Percentiles rank a stretch among this genome's conserved stretches.
Conservation (phyloP, 2,797 vertebrate species). For the Cephalopachus bancanus region DNA sequence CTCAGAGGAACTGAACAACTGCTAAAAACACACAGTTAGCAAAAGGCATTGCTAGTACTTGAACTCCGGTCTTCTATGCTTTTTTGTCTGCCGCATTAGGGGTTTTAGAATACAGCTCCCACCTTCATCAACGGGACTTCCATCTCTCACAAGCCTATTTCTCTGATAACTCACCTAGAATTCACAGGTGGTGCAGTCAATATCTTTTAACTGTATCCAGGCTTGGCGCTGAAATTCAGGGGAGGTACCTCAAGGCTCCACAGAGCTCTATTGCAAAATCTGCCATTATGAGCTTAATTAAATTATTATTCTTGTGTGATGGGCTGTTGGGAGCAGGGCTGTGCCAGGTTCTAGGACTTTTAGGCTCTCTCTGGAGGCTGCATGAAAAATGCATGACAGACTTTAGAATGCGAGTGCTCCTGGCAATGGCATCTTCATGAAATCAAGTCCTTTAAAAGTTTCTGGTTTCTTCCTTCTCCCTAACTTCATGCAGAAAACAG, state of each 20-base stretch:
- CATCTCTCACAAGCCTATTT: constrained; percentile 53
- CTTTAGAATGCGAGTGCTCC: constrained; percentile 82
- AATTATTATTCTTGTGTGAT: constrained; percentile 87
- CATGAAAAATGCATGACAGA: constrained; percentile 88
- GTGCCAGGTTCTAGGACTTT: constrained; percentile 85
- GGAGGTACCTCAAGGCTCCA: constrained; percentile 63
- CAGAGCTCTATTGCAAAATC: constrained; percentile 81
- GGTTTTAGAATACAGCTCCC: background rate
- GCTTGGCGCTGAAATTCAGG: constrained; percentile 2
- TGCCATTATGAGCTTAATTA: constrained; percentile 88
- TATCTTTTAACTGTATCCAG: constrained; percentile 31
- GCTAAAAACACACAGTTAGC: background rate
- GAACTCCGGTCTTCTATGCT: background rate
- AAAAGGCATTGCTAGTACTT: background rate
- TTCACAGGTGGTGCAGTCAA: background rate
- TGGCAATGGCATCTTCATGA: constrained; percentile 84
- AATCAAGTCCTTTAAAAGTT: constrained; percentile 87
- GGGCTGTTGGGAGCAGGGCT: constrained; percentile 84
- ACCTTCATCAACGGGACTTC: background rate
- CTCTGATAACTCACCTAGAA: background rate
- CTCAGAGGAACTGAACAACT: background rate
- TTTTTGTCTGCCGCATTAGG: background rate
- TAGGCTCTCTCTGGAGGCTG: constrained; percentile 85
- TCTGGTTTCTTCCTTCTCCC: constrained; percentile 70
- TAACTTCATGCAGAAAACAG: constrained; percentile 77